phyloP scores from a whole-genome alignment of 2,797 vertebrate species.

The Urocyon cinereoargenteus region DNA sequence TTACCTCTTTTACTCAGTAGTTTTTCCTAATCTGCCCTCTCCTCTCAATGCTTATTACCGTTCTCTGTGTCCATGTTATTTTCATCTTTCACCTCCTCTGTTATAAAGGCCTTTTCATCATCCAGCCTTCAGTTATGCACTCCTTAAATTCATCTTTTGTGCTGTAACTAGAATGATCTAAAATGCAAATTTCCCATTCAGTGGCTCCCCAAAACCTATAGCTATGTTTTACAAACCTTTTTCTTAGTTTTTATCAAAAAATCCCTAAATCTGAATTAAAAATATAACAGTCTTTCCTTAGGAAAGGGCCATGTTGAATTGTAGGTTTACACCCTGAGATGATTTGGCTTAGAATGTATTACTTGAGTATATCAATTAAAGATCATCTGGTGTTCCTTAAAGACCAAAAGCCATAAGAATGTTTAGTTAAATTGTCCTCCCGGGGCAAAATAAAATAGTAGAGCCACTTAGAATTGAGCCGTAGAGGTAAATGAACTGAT shows the following conservation, averaged over 20 bases:
- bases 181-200: background rate
- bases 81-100: background rate
- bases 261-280: constrained; percentile 11
- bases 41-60: background rate
- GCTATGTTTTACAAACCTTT: background rate
- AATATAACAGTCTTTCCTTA: background rate
- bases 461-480: background rate
- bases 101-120: background rate
- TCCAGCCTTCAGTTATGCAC: background rate
- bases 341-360: background rate
- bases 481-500: background rate
- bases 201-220: background rate
- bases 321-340: background rate
- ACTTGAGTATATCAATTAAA: background rate
- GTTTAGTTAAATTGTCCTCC: background rate
- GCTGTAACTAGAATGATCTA: background rate
- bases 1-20: background rate
- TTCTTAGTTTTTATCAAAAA: background rate
- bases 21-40: background rate
- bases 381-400: background rate
- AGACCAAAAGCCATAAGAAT: background rate
- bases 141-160: background rate
- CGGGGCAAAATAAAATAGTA: background rate
- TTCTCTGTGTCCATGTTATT: background rate
- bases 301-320: background rate